Conservation (phyloP, 2,113 vertebrate genomes). For the Phyllostomus discolor region DNA sequence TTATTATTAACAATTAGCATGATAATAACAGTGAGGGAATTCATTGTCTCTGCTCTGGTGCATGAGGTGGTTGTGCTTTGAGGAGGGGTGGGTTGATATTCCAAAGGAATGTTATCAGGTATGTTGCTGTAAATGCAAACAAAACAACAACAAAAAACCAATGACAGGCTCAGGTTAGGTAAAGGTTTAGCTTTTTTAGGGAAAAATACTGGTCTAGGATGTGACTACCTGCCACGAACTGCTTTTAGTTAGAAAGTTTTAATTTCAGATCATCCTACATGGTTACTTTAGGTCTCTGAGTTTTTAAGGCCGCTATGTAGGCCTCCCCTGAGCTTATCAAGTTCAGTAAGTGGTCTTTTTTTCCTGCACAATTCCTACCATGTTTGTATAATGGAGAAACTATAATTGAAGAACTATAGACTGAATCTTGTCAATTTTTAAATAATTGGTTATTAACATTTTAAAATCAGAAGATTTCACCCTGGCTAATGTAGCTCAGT, state of each 20-base stretch:
- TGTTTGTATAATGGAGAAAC: not conserved
- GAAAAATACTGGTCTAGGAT: not conserved
- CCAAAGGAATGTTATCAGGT: not conserved
- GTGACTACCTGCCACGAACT: not conserved
- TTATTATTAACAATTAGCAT: not conserved
- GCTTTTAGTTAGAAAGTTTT: not conserved
- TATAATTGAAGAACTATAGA: not conserved
- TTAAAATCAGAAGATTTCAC: slow-evolving; percentile 21
- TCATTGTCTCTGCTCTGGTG: not conserved
- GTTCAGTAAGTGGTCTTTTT: not conserved
- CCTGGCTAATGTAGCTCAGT: no score
- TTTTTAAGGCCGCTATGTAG: not conserved
- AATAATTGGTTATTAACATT: not conserved
- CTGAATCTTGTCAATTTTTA: not conserved
- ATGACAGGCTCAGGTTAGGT: not conserved
- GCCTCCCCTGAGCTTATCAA: not conserved
- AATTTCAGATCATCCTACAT: not conserved
- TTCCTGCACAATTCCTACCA: not conserved
- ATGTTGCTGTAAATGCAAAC: not conserved
- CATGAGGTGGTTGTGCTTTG: not conserved
- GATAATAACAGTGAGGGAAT: not conserved
- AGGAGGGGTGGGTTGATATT: not conserved
- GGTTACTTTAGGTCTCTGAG: not conserved
- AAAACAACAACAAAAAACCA: no score
- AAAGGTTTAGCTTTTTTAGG: not conserved